Percentiles rank a stretch among this genome's conserved stretches.
Evolutionary conservation across 1,140 invertebrate species (phyloP).

Genomic region (Protaetia brevitarsis): DNA sequence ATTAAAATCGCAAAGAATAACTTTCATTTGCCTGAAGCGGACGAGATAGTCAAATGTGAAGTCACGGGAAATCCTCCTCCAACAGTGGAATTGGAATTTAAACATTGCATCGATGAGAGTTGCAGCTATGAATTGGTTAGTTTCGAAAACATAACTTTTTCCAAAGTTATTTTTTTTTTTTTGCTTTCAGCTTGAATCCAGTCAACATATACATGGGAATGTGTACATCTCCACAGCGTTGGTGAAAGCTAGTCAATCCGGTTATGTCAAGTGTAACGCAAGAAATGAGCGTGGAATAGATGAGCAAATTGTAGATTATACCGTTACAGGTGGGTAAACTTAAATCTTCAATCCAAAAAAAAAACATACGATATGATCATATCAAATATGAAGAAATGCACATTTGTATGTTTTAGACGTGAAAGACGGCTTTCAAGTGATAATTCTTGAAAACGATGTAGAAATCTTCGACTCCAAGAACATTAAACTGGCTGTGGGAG

Average conservation of each 20-base stretch:
- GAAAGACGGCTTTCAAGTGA: not conserved
- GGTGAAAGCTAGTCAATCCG: constrained; percentile 21
- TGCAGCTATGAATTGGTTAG: constrained; percentile 39
- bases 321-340: constrained; percentile 20
- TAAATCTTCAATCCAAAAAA: not conserved
- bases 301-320: constrained; percentile 5
- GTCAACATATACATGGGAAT: too few relatives aligned
- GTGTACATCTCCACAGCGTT: not conserved
- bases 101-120: constrained; percentile 35
- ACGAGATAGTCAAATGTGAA: constrained; percentile 48
- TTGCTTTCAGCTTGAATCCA: too few relatives aligned
- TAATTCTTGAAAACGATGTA: not conserved
- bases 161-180: not conserved
- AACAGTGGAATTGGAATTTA: constrained; percentile 52
- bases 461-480: not conserved
- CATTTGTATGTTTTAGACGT: not conserved
- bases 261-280: constrained; percentile 28
- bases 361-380: not conserved
- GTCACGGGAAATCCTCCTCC: constrained; percentile 52
- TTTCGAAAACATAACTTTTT: not conserved
- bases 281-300: constrained; percentile 14
- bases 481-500: not conserved
- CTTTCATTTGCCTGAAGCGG: constrained; percentile 49
- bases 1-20: constrained; percentile 46
- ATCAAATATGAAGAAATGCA: too few relatives aligned